A percentile compares a stretch with the other conserved stretches of the same genome.
Conservation (phyloP, 2,797 vertebrate genomes). For the Poeciliopsis infans region DNA sequence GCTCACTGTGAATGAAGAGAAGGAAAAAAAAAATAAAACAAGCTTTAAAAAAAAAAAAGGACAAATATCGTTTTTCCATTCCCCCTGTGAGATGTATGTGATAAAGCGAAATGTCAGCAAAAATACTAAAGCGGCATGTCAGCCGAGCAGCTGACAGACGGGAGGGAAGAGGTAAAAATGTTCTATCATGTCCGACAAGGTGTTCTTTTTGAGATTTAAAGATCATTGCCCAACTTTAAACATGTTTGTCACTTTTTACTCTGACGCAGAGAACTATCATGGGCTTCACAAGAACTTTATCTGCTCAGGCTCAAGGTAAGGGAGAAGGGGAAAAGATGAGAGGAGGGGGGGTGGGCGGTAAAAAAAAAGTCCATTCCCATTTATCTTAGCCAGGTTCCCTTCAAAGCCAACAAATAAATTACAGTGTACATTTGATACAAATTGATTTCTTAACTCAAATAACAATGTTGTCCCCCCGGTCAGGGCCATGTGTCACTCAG, state of each 20-base stretch:
- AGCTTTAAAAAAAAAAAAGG: constrained; percentile 71
- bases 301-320: constrained; percentile 86
- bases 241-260: constrained; percentile 98
- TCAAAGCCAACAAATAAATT: constrained; percentile 99
- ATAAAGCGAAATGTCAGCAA: constrained; percentile 99
- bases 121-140: constrained; percentile 96
- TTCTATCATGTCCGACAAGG: constrained; percentile 99
- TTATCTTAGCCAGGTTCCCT: constrained; percentile 99
- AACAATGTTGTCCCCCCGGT: constrained; percentile 99
- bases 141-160: constrained; percentile 94
- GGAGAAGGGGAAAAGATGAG: constrained; percentile 44
- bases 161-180: constrained; percentile 98
- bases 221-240: constrained; percentile 99
- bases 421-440: constrained; percentile 99
- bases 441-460: constrained; percentile 99
- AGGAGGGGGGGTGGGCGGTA: constrained; percentile 6
- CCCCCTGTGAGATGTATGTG: constrained; percentile 90
- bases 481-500: constrained; percentile 99
- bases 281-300: constrained; percentile 99
- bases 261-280: constrained; percentile 94
- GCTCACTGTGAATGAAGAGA: constrained; percentile 75
- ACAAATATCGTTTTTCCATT: constrained; percentile 88
- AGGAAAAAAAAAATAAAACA: constrained; percentile 25
- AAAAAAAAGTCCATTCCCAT: constrained; percentile 88
- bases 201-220: constrained; percentile 99